These are phyloP conservation scores for Epistrophe eligans DNA, from an alignment of 2,888 invertebrate genomes.

Conservation along the genomic window DNA sequence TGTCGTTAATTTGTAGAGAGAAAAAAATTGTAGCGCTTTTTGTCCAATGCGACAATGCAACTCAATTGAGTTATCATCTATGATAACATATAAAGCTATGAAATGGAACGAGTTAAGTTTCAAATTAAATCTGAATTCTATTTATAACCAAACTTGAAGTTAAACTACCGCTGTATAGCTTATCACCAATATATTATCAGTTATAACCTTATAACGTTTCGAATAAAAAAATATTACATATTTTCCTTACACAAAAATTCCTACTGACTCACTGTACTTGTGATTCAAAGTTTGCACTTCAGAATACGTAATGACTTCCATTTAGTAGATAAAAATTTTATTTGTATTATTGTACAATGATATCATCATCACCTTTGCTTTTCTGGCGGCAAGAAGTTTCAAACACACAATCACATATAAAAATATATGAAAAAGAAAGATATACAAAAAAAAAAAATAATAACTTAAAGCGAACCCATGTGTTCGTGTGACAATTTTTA, in stretches of 20 bases:
- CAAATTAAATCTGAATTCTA: too few relatives aligned
- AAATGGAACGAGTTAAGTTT: too few relatives aligned
- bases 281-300: slow-evolving; percentile 33
- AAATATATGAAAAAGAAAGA: slow-evolving; percentile 20
- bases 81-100: too few relatives aligned
- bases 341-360: neutral
- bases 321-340: neutral
- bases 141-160: too few relatives aligned
- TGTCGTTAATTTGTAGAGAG: too few relatives aligned
- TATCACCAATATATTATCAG: too few relatives aligned
- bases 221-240: too few relatives aligned
- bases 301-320: slow-evolving; percentile 37
- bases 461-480: neutral
- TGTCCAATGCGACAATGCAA: too few relatives aligned
- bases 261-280: slow-evolving; percentile 33
- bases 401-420: slow-evolving; percentile 1
- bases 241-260: neutral
- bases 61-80: too few relatives aligned
- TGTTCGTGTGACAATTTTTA: slow-evolving; percentile 19
- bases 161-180: too few relatives aligned
- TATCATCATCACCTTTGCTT: slow-evolving; percentile 35
- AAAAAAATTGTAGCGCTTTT: too few relatives aligned
- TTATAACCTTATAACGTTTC: too few relatives aligned
- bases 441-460: neutral
- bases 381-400: slow-evolving; percentile 23